Percentiles rank a stretch among this genome's conserved stretches.
These are phyloP conservation scores for Paraescarpia echinospica DNA, from an alignment of 1,140 invertebrate genomes.

Conservation along the genomic window DNA sequence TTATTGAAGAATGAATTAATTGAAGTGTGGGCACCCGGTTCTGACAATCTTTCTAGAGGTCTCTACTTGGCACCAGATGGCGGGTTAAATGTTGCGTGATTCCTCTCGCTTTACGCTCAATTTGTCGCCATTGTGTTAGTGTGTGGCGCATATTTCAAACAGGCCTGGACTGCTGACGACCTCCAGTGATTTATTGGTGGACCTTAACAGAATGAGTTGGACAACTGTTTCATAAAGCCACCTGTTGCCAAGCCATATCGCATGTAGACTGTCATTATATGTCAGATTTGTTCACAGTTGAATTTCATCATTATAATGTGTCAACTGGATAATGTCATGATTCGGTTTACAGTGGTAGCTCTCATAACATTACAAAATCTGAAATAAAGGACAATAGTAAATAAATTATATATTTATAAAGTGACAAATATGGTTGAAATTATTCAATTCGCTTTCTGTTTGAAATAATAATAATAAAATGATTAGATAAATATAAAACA, in stretches of 20 bases:
- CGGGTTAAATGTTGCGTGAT: not conserved
- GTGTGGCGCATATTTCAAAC: not conserved
- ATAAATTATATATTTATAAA: no score
- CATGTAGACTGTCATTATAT: not conserved
- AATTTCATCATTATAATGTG: no score
- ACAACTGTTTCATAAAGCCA: not conserved
- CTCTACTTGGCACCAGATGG: not conserved
- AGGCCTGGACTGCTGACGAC: not conserved
- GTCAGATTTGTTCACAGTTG: not conserved
- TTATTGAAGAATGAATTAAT: not conserved
- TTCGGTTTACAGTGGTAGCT: not conserved
- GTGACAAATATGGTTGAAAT: no score
- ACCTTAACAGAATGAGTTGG: not conserved
- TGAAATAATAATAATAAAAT: no score
- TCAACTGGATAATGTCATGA: no score
- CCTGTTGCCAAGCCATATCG: not conserved
- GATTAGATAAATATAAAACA: no score
- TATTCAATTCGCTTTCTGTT: no score
- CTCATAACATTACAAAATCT: not conserved
- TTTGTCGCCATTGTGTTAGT: not conserved
- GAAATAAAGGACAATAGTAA: not conserved
- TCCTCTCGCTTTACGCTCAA: not conserved
- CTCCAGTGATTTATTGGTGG: not conserved
- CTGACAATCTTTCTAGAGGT: not conserved
- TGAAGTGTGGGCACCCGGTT: not conserved